A percentile compares a stretch with the other conserved stretches of the same genome.
These are phyloP conservation scores for Euschistus heros DNA, from an alignment of 1,140 invertebrate genomes.

Conservation along the genomic window DNA sequence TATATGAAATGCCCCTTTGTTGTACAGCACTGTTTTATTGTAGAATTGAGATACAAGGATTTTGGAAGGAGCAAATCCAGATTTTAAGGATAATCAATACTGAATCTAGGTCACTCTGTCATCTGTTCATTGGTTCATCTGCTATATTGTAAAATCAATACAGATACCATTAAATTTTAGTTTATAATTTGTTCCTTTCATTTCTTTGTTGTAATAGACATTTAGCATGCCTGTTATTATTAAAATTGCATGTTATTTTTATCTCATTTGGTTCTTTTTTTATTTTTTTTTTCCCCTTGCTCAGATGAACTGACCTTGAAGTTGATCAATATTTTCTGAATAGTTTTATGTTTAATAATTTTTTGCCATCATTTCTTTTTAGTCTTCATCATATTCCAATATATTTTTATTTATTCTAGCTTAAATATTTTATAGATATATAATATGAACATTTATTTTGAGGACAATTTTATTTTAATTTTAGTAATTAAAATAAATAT, in stretches of 20 bases:
- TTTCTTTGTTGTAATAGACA: too few species aligned
- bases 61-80: slow-evolving; percentile 12
- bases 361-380: too few species aligned
- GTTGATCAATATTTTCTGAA: too few species aligned
- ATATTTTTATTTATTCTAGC: too few species aligned
- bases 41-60: background rate
- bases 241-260: slow-evolving; percentile 5
- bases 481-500: too few species aligned
- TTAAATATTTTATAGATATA: too few species aligned
- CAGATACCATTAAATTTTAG: background rate
- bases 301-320: slow-evolving; percentile 14
- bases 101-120: slow-evolving; percentile 12
- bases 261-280: background rate
- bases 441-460: too few species aligned
- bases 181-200: background rate
- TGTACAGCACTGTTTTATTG: background rate
- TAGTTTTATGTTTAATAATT: too few species aligned
- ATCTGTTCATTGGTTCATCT: background rate
- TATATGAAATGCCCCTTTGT: slow-evolving; percentile 1
- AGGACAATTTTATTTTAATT: too few species aligned
- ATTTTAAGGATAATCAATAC: slow-evolving; percentile 9
- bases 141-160: too few species aligned
- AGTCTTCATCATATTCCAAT: too few species aligned
- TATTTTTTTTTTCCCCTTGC: background rate
- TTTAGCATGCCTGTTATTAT: background rate